Conservation (phyloP, 2,113 vertebrate species). For the Lycocorax pyrrhopterus region DNA sequence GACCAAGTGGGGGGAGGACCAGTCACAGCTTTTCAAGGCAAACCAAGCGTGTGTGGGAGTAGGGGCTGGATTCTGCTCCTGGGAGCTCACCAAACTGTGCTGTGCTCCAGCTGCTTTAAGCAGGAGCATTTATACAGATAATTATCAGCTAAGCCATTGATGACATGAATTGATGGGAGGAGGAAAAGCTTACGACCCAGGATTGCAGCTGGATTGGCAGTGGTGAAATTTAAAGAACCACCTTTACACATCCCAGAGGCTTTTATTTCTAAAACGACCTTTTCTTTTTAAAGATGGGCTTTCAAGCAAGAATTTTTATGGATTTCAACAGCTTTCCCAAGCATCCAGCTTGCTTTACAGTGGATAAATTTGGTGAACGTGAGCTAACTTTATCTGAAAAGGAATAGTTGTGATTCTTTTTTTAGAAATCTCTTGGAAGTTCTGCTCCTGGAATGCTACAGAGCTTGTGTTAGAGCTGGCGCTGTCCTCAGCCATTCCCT, state of each 20-base stretch:
- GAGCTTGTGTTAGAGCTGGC: neutral
- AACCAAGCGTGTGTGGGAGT: neutral
- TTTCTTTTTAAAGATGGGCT: neutral
- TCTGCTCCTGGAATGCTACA: neutral
- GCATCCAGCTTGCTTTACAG: neutral
- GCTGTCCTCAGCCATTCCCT: neutral
- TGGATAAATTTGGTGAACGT: neutral
- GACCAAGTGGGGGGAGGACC: neutral
- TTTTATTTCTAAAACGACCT: neutral
- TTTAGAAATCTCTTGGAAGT: neutral
- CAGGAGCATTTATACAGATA: neutral
- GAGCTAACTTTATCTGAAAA: neutral
- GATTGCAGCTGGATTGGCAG: neutral
- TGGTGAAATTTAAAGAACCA: neutral
- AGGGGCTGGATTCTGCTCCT: neutral
- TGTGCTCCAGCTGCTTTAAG: neutral
- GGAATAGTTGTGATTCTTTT: neutral
- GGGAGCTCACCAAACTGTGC: neutral
- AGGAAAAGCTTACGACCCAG: neutral
- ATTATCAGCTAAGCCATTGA: neutral
- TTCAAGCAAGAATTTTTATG: fast-evolving
- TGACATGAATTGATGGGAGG: neutral
- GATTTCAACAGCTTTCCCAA: neutral
- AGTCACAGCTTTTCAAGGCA: neutral
- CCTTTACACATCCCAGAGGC: neutral